Percentiles rank a stretch among this genome's conserved stretches.
Evolutionary conservation across 2,113 vertebrate genomes (phyloP).

Genomic region (Pantherophis guttatus): DNA sequence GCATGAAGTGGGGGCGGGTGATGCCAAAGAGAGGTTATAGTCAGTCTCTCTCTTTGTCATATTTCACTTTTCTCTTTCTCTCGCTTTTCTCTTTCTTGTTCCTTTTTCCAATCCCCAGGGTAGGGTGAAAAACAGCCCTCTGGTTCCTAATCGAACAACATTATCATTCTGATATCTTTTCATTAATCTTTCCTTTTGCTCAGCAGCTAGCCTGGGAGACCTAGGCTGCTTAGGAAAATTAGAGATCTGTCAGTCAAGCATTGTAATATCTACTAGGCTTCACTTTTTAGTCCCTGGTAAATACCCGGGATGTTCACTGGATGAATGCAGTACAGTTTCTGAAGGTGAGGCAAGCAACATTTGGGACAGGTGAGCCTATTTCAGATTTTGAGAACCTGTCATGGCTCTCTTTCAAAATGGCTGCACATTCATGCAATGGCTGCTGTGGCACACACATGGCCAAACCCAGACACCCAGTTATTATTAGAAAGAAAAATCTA

Average conservation of each 20-base stretch:
- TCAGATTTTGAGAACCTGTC: neutral
- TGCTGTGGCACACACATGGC: neutral
- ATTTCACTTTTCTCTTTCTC: conserved; percentile 8
- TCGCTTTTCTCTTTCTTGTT: conserved; percentile 30
- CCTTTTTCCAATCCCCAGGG: conserved; percentile 38
- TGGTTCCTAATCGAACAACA: conserved; percentile 77
- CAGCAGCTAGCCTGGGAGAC: conserved; percentile 62
- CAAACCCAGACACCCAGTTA: neutral
- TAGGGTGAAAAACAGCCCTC: conserved; percentile 46
- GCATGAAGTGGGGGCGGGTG: conserved; percentile 49
- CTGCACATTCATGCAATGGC: neutral
- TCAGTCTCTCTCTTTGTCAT: conserved; percentile 24
- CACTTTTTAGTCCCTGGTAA: neutral
- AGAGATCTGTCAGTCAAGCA: conserved; percentile 62
- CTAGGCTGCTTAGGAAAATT: conserved; percentile 65
- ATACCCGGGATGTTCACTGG: neutral
- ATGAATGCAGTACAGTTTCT: neutral
- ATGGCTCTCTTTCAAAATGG: neutral
- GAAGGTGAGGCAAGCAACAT: neutral
- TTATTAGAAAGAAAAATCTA: neutral
- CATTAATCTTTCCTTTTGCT: conserved; percentile 83
- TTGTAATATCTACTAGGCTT: conserved; percentile 41
- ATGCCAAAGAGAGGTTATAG: conserved; percentile 53
- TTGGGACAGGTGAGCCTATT: neutral
- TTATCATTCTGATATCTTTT: conserved; percentile 82